phyloP scores from a whole-genome alignment of 2,113 vertebrate genomes.

The Colistium nudipinnis region DNA sequence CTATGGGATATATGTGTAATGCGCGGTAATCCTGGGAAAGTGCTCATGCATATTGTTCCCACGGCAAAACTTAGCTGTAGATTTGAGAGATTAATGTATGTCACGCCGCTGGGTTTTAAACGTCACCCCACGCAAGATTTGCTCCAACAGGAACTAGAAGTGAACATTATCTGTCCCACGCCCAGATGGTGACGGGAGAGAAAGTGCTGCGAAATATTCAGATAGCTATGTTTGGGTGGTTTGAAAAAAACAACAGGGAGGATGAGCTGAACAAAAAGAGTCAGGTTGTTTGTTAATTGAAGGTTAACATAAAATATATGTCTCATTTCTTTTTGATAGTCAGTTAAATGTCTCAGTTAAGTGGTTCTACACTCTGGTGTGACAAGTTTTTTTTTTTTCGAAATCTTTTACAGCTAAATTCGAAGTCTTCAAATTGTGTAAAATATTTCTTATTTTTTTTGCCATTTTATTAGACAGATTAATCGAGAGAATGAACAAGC shows the following conservation, averaged over 20 bases:
- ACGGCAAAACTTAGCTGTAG: conserved; percentile 17
- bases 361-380: too few species aligned
- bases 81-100: conserved; percentile 34
- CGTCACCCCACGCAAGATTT: not conserved
- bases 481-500: too few species aligned
- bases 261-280: conserved; percentile 74
- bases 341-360: too few species aligned
- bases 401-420: too few species aligned
- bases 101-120: not conserved
- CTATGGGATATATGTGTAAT: conserved; percentile 22
- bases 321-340: too few species aligned
- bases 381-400: too few species aligned
- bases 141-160: conserved; percentile 12
- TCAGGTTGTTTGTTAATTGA: conserved; percentile 13
- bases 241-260: conserved; percentile 47
- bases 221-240: too few species aligned
- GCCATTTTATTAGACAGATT: too few species aligned
- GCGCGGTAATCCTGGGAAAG: conserved; percentile 40
- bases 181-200: conserved; percentile 21
- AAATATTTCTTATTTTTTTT: too few species aligned
- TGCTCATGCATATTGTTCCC: conserved; percentile 55
- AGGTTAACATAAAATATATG: too few species aligned
- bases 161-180: conserved; percentile 25
- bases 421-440: too few species aligned
- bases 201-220: too few species aligned